Conservation (phyloP, 2,113 vertebrate genomes). For the Shinisaurus crocodilurus region DNA sequence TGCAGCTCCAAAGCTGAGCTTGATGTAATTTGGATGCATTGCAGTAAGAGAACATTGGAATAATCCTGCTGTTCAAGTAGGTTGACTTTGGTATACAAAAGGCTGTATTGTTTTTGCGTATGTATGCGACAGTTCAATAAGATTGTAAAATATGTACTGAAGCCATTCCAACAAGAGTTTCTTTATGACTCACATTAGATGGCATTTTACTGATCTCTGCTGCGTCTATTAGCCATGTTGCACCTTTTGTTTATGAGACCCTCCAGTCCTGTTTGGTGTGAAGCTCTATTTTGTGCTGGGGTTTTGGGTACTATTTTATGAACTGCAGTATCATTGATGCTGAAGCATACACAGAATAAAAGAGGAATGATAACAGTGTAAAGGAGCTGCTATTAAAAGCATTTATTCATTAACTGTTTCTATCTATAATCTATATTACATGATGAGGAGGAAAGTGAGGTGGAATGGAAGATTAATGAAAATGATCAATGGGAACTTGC, state of each 20-base stretch:
- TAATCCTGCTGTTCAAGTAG: not conserved
- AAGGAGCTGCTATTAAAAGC: conserved; percentile 67
- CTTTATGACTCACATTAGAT: conserved; percentile 30
- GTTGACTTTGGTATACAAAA: not conserved
- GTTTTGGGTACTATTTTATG: not conserved
- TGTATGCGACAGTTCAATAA: conserved; percentile 4
- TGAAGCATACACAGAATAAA: conserved; percentile 49
- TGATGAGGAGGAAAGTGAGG: conserved; percentile 75
- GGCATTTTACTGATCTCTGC: conserved; percentile 23
- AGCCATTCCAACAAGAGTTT: conserved; percentile 20
- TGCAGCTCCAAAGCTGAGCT: not conserved
- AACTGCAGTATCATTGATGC: conserved; percentile 40
- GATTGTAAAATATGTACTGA: conserved; percentile 40
- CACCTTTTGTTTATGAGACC: conserved; percentile 22
- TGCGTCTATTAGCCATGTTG: conserved; percentile 23
- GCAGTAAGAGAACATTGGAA: conserved; percentile 1
- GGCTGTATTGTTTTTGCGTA: not conserved
- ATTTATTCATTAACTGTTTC: conserved; percentile 62
- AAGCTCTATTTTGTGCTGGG: not conserved
- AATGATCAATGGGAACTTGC: conserved; percentile 75
- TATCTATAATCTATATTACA: conserved; percentile 73
- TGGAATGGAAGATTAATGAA: conserved; percentile 79
- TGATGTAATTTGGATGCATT: conserved; percentile 28
- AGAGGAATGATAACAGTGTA: conserved; percentile 45
- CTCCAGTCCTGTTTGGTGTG: conserved; percentile 4